Conservation (phyloP, 2,113 vertebrate species). For the Amphiprion ocellaris region DNA sequence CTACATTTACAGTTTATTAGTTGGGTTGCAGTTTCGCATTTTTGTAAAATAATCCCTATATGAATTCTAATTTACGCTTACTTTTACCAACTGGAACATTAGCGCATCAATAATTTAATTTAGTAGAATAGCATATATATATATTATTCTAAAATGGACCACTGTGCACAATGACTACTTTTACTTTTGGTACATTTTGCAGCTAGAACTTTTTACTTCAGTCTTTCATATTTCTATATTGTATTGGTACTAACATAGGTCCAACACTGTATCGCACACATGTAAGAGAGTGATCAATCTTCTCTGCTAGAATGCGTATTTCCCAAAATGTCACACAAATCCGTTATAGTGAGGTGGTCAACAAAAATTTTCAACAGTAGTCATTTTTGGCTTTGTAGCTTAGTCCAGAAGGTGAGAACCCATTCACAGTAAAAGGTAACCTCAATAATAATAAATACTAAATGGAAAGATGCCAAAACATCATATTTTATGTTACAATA, state of each 20-base stretch:
- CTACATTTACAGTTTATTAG: too few species aligned
- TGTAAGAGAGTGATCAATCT: neutral
- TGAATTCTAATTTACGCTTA: neutral
- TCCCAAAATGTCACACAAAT: slow-evolving; percentile 28
- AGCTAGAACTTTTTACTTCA: neutral
- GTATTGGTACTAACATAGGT: too few species aligned
- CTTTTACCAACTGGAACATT: too few species aligned
- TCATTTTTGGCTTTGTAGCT: slow-evolving; percentile 65
- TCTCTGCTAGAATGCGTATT: neutral
- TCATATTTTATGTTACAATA: slow-evolving; percentile 60
- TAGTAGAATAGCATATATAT: too few species aligned
- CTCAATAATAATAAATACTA: slow-evolving; percentile 60
- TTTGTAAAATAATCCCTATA: neutral
- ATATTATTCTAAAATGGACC: neutral
- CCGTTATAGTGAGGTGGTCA: neutral
- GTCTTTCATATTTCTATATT: too few species aligned
- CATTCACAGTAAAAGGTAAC: slow-evolving; percentile 67
- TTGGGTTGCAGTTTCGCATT: neutral
- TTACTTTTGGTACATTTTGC: neutral
- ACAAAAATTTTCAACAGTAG: slow-evolving; percentile 9
- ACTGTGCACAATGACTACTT: neutral
- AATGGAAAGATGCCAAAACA: slow-evolving; percentile 50
- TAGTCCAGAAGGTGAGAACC: slow-evolving; percentile 55
- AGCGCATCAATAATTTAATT: neutral
- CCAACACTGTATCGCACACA: neutral